phyloP scores from a whole-genome alignment of 2,113 vertebrate genomes.

The Dasyornis broadbenti region DNA sequence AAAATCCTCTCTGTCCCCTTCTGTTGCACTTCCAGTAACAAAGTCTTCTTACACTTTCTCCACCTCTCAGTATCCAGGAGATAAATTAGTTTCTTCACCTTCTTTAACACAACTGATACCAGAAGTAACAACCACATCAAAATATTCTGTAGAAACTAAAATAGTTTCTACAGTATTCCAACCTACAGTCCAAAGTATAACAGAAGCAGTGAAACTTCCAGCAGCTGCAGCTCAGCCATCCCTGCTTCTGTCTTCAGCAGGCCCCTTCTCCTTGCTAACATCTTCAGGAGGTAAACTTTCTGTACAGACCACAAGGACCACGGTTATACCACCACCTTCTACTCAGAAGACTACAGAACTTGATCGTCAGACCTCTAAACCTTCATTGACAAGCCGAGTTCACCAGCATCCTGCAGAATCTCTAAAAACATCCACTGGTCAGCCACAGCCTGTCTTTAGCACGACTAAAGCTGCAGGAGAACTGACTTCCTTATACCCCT shows the following conservation, averaged over 20 bases:
- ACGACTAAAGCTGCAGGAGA: background rate
- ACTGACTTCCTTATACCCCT: background rate
- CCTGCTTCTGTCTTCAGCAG: background rate
- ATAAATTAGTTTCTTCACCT: background rate
- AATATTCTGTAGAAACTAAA: background rate
- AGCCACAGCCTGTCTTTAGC: background rate
- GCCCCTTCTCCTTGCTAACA: background rate
- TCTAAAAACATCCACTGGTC: background rate
- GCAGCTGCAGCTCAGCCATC: background rate
- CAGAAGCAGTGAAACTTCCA: background rate
- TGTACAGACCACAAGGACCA: background rate
- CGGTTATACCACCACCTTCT: background rate
- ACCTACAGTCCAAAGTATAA: background rate
- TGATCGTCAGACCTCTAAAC: constrained; percentile 18
- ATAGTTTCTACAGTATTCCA: background rate
- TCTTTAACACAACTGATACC: background rate
- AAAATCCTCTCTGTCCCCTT: background rate
- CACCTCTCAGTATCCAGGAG: background rate
- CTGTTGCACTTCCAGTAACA: background rate
- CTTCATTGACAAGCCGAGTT: constrained; percentile 22
- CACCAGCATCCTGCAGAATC: background rate
- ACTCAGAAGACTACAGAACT: background rate
- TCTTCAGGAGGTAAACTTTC: constrained; percentile 22
- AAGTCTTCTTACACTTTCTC: background rate
- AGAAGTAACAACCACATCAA: background rate